Evolutionary conservation across 2,888 invertebrate genomes (phyloP).

Genomic region (Phortica magna): DNA sequence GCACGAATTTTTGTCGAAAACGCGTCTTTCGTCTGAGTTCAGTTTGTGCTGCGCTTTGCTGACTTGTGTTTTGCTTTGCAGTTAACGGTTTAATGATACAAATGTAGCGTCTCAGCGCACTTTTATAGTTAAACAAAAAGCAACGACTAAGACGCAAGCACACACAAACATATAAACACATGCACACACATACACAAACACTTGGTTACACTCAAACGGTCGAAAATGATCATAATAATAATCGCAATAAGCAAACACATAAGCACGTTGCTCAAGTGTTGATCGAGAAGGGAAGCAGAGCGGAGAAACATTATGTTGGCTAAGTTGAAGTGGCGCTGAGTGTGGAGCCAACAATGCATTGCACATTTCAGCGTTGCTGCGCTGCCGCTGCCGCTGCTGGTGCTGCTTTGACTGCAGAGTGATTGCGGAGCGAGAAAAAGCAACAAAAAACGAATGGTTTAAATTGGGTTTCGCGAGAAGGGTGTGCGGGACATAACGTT

Average conservation of each 20-base stretch:
- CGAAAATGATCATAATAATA: conserved; percentile 59
- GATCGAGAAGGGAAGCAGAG: conserved; percentile 41
- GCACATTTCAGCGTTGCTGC: background rate
- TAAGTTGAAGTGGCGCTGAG: background rate
- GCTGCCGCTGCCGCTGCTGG: too few species aligned
- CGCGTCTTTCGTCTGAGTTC: conserved; percentile 52
- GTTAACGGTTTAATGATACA: conserved; percentile 78
- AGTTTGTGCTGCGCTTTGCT: conserved; percentile 47
- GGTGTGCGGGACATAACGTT: background rate
- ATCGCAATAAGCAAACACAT: conserved; percentile 65
- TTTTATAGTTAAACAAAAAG: conserved; percentile 73
- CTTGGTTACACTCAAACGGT: conserved; percentile 34
- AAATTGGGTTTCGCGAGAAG: background rate
- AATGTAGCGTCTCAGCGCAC: conserved; percentile 72
- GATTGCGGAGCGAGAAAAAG: background rate
- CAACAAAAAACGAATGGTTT: background rate
- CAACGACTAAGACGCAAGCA: conserved; percentile 42
- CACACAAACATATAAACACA: conserved; percentile 21
- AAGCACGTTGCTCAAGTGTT: conserved; percentile 62
- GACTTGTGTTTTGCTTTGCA: conserved; percentile 70
- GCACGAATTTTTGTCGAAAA: conserved; percentile 49
- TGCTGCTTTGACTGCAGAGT: background rate
- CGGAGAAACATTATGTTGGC: background rate
- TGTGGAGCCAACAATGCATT: conserved; percentile 25
- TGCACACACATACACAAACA: conserved; percentile 31